Base-by-base conservation (phyloP, 2,113 vertebrate genomes). In the Mirza zaza region DNA sequence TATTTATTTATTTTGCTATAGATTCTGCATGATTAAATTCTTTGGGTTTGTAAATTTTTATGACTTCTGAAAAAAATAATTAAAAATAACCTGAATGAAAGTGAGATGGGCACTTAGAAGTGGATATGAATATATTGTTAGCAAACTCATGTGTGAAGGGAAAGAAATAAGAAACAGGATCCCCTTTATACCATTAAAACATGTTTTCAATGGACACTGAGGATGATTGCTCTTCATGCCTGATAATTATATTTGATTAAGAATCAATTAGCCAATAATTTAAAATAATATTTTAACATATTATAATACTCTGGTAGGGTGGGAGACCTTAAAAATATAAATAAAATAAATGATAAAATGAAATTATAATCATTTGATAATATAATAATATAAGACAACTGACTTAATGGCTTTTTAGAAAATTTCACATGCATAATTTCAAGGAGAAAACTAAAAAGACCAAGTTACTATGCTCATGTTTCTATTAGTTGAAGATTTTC, bases 201-300 rank as follows among this genome's bases (percentile, higher is more conserved):
- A 6, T 87, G 10, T 92, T 88, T 86, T 92, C 81, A 68, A 61
- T 45, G 39, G 1, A 13, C 61, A 92, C n/a, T 34, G 93, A 94
- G 8, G 75, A 39, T 27, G 27, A 97, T 65, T 48, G 92, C 87
- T 96, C 50, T 63, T 96, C 89, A 48, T 87, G 85, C 23, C 36
- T 87, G 36, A 97, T 79, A 50, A 45, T 97, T 18, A 65, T 94
- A 25, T 52, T 75, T 87, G 34, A 71, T 45, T 95, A 55, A 55
- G 2, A n/a, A n/a, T 34, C 50, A 79, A 27, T 4, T 59, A 42
- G 88, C 29, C 9, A 82, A 32, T 76, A 67, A 81, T 85, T 86
- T 91, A 34, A 80, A 84, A 86, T 20, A 73, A 82, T 23, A 95
- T 55, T 42, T 92, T 63, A 52, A 71, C 57, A 50, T 68, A 73